Evolutionary conservation across 2,113 vertebrate species (phyloP).

Genomic region (Aldabrachelys gigantea): DNA sequence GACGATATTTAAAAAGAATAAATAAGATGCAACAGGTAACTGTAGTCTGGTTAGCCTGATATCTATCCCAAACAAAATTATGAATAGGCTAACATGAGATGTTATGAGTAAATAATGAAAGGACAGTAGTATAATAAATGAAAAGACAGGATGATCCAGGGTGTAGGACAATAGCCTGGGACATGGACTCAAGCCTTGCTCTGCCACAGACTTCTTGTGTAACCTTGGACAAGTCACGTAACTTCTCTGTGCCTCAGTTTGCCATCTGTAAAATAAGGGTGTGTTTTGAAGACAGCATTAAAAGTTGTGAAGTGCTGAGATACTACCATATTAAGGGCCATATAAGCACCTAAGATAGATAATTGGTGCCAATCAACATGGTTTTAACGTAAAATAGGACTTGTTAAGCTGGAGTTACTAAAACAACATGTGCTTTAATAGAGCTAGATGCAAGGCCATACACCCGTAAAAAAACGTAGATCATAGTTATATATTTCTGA

Average conservation of each 20-base stretch:
- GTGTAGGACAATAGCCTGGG: not conserved
- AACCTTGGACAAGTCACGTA: not conserved
- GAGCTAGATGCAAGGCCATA: not conserved
- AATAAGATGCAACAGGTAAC: not conserved
- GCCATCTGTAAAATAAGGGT: not conserved
- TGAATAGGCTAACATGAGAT: not conserved
- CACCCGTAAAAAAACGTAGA: not conserved
- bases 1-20: not conserved
- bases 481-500: not conserved
- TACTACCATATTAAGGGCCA: not conserved
- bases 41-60: not conserved
- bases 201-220: not conserved
- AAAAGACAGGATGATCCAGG: not conserved
- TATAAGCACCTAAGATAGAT: not conserved
- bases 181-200: not conserved
- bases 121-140: not conserved
- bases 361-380: not conserved
- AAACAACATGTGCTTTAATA: constrained; percentile 3
- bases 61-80: not conserved
- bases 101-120: not conserved
- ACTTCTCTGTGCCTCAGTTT: not conserved
- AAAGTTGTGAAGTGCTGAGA: not conserved
- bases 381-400: not conserved
- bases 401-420: not conserved
- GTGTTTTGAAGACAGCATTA: not conserved